Evolutionary conservation across 2,797 vertebrate species (phyloP).

Genomic region (Myotis daubentonii): DNA sequence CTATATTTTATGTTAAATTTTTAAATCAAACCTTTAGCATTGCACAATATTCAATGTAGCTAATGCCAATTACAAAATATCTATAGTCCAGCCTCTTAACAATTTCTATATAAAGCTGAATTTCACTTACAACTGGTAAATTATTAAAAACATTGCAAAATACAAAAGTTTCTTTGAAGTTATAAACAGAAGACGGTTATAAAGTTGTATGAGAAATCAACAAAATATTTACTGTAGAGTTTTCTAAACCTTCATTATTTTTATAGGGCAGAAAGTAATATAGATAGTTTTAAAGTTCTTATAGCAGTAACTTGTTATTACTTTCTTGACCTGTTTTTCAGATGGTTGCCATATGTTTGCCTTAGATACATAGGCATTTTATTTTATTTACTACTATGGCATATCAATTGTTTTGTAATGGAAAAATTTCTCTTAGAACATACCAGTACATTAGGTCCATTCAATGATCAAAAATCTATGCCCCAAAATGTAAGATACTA

Average conservation of each 20-base stretch:
- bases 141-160: conserved; percentile 64
- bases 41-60: not conserved
- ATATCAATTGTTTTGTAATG: conserved; percentile 66
- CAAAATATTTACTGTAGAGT: conserved; percentile 78
- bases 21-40: conserved; percentile 1
- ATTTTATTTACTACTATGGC: conserved; percentile 79
- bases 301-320: conserved; percentile 77
- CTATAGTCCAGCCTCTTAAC: not conserved
- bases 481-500: not conserved
- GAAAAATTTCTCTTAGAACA: conserved; percentile 68
- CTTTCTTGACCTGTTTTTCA: conserved; percentile 81
- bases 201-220: conserved; percentile 80
- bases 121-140: conserved; percentile 77
- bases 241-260: conserved; percentile 79
- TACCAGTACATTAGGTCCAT: not conserved
- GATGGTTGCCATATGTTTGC: conserved; percentile 86
- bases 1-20: not conserved
- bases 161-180: conserved; percentile 79
- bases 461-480: conserved; percentile 74
- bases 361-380: conserved; percentile 76
- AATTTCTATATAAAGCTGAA: conserved; percentile 62
- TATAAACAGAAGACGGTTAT: conserved; percentile 77
- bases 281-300: conserved; percentile 82
- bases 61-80: not conserved
- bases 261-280: conserved; percentile 83